Percentiles rank a stretch among this genome's conserved stretches.
Conservation (phyloP, 2,888 invertebrate species). For the Drosophila acutilabella region DNA sequence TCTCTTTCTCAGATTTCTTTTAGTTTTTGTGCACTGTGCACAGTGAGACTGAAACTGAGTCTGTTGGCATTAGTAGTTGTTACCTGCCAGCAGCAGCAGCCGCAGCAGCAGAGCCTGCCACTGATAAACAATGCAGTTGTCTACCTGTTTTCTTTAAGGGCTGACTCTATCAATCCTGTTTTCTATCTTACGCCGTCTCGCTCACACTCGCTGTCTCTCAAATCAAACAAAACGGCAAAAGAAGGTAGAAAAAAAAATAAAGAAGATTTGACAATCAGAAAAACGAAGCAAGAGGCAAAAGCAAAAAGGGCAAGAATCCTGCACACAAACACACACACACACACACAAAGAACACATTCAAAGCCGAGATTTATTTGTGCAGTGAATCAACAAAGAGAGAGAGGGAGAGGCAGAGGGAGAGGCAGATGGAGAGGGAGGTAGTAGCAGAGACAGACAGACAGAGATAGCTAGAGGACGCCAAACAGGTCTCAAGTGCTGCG, state of each 20-base stretch:
- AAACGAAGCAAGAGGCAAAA: constrained; percentile 44
- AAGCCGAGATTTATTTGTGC: constrained; percentile 79
- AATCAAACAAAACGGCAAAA: constrained; percentile 49
- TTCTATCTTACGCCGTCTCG: neutral
- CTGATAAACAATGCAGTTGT: constrained; percentile 73
- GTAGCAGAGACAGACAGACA: constrained; percentile 12
- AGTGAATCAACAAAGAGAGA: constrained; percentile 67
- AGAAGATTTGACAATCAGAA: constrained; percentile 68
- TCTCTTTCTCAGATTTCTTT: neutral
- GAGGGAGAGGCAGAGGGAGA: constrained; percentile 20
- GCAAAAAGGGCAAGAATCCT: constrained; percentile 71
- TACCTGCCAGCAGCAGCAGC: constrained; percentile 52
- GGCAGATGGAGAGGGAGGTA: neutral
- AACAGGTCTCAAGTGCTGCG: constrained; percentile 79
- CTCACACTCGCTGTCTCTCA: neutral
- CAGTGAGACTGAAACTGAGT: constrained; percentile 31
- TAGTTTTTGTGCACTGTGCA: constrained; percentile 22
- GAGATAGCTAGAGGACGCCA: constrained; percentile 35
- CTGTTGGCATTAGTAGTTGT: constrained; percentile 56
- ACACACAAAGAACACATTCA: constrained; percentile 65
- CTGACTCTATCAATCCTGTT: constrained; percentile 33
- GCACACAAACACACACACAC: constrained; percentile 43
- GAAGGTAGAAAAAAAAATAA: constrained; percentile 28
- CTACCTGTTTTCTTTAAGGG: constrained; percentile 69
- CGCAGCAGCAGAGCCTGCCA: constrained; percentile 17